phyloP scores from a whole-genome alignment of 1,140 invertebrate genomes.

The Thaumetopoea pityocampa region DNA sequence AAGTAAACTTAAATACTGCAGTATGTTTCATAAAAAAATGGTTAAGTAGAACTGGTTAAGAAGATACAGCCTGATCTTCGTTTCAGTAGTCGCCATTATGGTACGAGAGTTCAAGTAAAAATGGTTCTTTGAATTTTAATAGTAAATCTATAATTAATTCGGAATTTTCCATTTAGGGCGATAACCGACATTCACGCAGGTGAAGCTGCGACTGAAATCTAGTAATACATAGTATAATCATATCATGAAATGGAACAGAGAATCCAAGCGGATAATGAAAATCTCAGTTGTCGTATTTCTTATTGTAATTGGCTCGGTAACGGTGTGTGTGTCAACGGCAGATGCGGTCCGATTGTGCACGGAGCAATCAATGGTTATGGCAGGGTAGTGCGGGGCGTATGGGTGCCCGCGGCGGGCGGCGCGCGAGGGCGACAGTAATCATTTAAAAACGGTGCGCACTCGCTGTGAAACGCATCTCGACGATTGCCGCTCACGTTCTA shows the following conservation, averaged over 20 bases:
- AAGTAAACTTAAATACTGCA: no score
- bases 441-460: constrained; percentile 61
- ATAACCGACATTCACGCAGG: no score
- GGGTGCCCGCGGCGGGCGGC: background rate
- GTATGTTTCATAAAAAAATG: no score
- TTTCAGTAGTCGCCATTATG: no score
- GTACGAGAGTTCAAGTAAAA: no score
- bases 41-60: no score
- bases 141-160: no score
- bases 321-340: constrained; percentile 41
- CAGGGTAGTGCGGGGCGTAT: constrained; percentile 1
- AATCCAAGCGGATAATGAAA: constrained; percentile 37
- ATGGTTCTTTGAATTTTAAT: no score
- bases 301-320: constrained; percentile 63
- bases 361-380: constrained; percentile 65
- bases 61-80: no score
- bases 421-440: constrained; percentile 39
- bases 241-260: constrained; percentile 18
- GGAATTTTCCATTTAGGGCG: no score
- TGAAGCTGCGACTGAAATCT: no score
- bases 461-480: constrained; percentile 58
- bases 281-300: constrained; percentile 50
- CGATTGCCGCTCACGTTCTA: constrained; percentile 64
- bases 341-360: constrained; percentile 45
- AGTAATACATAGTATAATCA: no score